These are phyloP conservation scores for Sterrhoptilus dennistouni DNA, from an alignment of 2,113 vertebrate genomes.

Conservation along the genomic window DNA sequence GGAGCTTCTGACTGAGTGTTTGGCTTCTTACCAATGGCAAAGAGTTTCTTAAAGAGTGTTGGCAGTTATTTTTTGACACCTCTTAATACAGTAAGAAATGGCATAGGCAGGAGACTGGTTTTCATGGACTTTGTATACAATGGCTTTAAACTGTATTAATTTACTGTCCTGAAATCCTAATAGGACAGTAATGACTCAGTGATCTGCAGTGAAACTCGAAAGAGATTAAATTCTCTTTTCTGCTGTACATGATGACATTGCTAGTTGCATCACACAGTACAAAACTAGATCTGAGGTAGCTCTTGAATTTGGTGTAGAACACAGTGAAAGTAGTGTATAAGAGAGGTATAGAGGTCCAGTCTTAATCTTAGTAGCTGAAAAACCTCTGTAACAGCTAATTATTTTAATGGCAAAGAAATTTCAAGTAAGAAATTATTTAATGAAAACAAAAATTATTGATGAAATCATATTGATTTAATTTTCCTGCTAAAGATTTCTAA, in stretches of 20 bases:
- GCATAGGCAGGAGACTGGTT: neutral
- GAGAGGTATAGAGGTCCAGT: neutral
- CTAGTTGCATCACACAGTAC: neutral
- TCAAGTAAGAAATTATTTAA: neutral
- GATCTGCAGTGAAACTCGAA: neutral
- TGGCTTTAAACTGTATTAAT: neutral
- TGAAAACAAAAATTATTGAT: neutral
- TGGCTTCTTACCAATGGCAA: neutral
- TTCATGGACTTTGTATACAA: neutral
- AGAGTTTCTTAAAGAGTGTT: neutral
- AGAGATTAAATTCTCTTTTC: neutral
- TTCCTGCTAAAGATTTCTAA: neutral
- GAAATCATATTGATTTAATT: neutral
- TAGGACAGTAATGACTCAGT: neutral
- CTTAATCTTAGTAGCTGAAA: neutral
- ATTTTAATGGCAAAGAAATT: neutral
- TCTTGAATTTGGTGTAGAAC: neutral
- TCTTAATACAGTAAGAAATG: neutral
- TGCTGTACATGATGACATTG: neutral
- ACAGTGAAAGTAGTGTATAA: neutral
- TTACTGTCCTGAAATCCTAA: neutral
- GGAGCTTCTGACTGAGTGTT: neutral
- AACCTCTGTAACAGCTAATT: neutral
- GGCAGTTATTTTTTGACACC: neutral
- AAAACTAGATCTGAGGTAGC: neutral